Conservation (phyloP, 2,797 vertebrate species). For the Acestrorhynchus altus region DNA sequence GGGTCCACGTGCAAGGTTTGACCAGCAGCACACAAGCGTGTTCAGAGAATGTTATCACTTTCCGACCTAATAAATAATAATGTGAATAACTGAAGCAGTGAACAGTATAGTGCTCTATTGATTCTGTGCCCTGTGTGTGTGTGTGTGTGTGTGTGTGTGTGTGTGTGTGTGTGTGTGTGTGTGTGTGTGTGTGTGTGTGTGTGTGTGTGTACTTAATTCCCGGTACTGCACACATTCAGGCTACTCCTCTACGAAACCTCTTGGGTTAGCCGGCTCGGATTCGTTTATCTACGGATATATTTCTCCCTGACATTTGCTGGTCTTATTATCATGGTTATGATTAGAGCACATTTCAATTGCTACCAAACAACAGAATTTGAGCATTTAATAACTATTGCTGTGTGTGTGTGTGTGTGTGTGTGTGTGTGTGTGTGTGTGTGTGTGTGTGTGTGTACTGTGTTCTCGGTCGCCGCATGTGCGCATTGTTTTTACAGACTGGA, state of each 20-base stretch:
- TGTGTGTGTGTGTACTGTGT: background rate
- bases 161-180: background rate
- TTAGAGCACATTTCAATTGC: constrained; percentile 39
- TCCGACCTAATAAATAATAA: background rate
- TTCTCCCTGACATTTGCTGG: constrained; percentile 57
- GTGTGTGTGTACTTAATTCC: too few relatives aligned
- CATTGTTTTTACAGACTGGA: constrained; percentile 11
- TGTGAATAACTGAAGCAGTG: background rate
- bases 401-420: constrained; percentile 7
- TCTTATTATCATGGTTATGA: constrained; percentile 46
- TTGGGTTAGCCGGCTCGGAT: constrained; percentile 27
- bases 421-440: background rate
- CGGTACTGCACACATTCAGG: constrained; percentile 11
- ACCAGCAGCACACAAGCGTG: background rate
- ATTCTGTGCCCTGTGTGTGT: background rate
- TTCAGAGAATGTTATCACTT: too few relatives aligned
- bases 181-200: constrained; percentile 10
- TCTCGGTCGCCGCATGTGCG: background rate
- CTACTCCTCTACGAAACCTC: constrained; percentile 28
- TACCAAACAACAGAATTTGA: constrained; percentile 44
- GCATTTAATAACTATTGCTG: constrained; percentile 29
- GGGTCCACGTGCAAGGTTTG: too few relatives aligned
- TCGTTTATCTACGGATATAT: constrained; percentile 48
- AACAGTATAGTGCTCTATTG: background rate
- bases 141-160: constrained; percentile 10